Conservation (phyloP, 2,888 invertebrate species). For the Esperia sulphurella region DNA sequence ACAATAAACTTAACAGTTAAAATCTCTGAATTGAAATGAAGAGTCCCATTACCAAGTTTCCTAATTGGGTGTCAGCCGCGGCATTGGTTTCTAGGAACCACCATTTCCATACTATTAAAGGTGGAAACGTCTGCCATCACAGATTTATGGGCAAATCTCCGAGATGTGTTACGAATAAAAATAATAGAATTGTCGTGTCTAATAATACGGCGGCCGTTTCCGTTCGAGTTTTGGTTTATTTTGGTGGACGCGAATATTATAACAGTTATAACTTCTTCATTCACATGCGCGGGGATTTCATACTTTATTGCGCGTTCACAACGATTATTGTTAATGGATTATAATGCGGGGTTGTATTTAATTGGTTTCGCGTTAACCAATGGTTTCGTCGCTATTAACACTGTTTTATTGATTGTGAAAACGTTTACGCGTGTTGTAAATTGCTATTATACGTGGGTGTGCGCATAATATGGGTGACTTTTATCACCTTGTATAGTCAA, state of each 20-base stretch:
- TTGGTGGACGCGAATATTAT: conserved; percentile 74
- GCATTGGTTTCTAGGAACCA: conserved; percentile 54
- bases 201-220: conserved; percentile 76
- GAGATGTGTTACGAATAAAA: conserved; percentile 78
- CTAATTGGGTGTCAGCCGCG: conserved; percentile 57
- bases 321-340: conserved; percentile 36
- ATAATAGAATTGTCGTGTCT: conserved; percentile 79
- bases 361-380: conserved; percentile 47
- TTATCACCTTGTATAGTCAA: neutral
- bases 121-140: conserved; percentile 50
- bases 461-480: conserved; percentile 1
- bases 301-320: conserved; percentile 6
- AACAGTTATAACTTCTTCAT: conserved; percentile 32
- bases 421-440: conserved; percentile 6
- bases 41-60: conserved; percentile 40
- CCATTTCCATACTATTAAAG: conserved; percentile 47
- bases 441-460: conserved; percentile 1
- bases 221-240: conserved; percentile 74
- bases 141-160: conserved; percentile 72
- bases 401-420: conserved; percentile 38
- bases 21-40: conserved; percentile 36
- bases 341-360: conserved; percentile 47
- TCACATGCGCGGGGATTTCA: conserved; percentile 5
- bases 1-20: conserved; percentile 20
- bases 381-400: conserved; percentile 43